Percentiles rank a stretch among this genome's conserved stretches.
These are phyloP conservation scores for Drosophila orosa DNA, from an alignment of 1,140 invertebrate genomes.

Conservation along the genomic window DNA sequence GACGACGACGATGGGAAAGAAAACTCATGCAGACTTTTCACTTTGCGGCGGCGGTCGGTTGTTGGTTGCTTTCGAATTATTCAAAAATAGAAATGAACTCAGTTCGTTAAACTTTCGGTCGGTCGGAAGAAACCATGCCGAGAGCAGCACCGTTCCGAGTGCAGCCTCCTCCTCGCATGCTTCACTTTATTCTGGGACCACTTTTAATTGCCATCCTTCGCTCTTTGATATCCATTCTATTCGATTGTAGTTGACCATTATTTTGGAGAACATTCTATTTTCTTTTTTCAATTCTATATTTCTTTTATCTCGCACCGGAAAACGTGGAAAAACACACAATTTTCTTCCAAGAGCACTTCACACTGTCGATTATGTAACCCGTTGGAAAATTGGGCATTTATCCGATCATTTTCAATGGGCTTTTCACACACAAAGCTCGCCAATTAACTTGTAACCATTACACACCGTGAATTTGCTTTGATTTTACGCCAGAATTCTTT, in stretches of 20 bases:
- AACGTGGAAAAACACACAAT: constrained; percentile 70
- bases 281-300: constrained; percentile 11
- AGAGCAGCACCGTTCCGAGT: constrained; percentile 42
- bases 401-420: constrained; percentile 10
- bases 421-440: constrained; percentile 34
- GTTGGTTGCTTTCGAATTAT: constrained; percentile 69
- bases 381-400: constrained; percentile 53
- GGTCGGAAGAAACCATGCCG: constrained; percentile 69
- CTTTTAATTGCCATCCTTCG: constrained; percentile 56
- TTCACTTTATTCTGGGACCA: constrained; percentile 45
- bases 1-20: constrained; percentile 25
- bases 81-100: constrained; percentile 85
- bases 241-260: constrained; percentile 27
- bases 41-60: constrained; percentile 57
- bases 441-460: constrained; percentile 41
- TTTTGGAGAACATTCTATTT: constrained; percentile 39
- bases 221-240: constrained; percentile 41
- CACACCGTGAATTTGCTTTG: constrained; percentile 55
- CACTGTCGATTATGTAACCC: constrained; percentile 72
- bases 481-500: constrained; percentile 48
- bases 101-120: constrained; percentile 84
- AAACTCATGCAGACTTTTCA: constrained; percentile 78
- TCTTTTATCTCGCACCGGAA: constrained; percentile 51
- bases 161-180: constrained; percentile 35
- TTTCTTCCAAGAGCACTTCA: constrained; percentile 50